These are phyloP conservation scores for Prietella phreatophila DNA, from an alignment of 2,113 vertebrate genomes.

Conservation along the genomic window DNA sequence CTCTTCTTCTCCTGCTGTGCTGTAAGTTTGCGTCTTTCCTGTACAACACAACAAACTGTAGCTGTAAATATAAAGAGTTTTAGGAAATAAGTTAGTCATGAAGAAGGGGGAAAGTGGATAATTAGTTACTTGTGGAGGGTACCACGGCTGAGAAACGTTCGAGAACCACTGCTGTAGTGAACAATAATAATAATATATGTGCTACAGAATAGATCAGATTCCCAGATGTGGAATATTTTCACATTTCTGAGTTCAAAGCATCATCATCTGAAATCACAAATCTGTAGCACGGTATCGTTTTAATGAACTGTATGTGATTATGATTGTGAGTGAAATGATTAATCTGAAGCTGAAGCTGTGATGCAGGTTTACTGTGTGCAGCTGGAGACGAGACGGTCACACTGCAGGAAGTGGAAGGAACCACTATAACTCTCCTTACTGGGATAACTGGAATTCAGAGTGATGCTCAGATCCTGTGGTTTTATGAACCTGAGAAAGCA, in stretches of 20 bases:
- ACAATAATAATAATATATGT: no score
- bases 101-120: not conserved
- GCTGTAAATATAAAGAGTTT: not conserved
- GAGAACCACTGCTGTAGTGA: not conserved
- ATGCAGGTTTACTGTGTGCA: not conserved
- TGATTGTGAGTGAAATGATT: not conserved
- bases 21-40: not conserved
- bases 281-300: not conserved
- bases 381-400: slow-evolving; percentile 9
- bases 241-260: no score
- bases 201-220: not conserved
- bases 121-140: no score
- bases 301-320: no score
- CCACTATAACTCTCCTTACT: slow-evolving; percentile 23
- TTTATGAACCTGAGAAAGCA: slow-evolving; percentile 4
- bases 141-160: no score
- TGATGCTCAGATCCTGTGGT: slow-evolving; percentile 1
- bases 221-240: no score
- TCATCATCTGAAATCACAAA: not conserved
- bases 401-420: slow-evolving; percentile 27
- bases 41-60: not conserved
- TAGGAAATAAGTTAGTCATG: not conserved
- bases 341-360: not conserved
- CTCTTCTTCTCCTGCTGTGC: not conserved
- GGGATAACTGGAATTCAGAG: slow-evolving; percentile 1